These are phyloP conservation scores for Rhogogaster chlorosoma DNA, from an alignment of 2,888 invertebrate species.

Conservation along the genomic window DNA sequence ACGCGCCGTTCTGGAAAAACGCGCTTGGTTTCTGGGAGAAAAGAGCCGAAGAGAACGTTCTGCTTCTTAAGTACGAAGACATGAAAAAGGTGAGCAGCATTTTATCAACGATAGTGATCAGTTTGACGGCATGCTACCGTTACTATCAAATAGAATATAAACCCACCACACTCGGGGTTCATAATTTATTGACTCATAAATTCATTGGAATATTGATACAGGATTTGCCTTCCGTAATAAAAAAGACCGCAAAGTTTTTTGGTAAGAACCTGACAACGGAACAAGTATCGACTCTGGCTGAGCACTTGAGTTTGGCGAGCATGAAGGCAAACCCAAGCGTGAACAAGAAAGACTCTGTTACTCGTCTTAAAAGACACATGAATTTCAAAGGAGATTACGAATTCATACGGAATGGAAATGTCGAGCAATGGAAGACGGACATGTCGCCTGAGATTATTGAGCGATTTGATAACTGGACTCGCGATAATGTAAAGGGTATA, in stretches of 20 bases:
- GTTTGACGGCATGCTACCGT: neutral
- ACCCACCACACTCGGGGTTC: neutral
- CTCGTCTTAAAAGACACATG: neutral
- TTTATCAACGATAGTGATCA: neutral
- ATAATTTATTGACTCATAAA: neutral
- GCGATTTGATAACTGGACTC: constrained; percentile 77
- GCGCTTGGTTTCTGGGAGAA: constrained; percentile 65
- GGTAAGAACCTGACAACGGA: constrained; percentile 76
- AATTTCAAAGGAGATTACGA: constrained; percentile 61
- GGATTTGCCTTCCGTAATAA: constrained; percentile 80
- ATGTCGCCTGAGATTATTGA: constrained; percentile 68
- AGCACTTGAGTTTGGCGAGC: constrained; percentile 82
- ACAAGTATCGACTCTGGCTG: constrained; percentile 77
- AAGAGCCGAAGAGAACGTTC: constrained; percentile 61
- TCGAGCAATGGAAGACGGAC: constrained; percentile 67
- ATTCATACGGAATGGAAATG: constrained; percentile 2
- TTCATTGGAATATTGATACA: neutral
- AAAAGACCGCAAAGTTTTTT: constrained; percentile 79
- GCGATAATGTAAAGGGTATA: neutral
- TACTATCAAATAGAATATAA: neutral
- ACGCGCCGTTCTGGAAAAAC: constrained; percentile 69
- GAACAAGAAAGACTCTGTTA: constrained; percentile 74
- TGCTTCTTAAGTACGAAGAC: constrained; percentile 70
- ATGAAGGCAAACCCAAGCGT: constrained; percentile 81
- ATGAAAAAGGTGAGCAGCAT: constrained; percentile 68